Base-by-base conservation (phyloP, 2,888 invertebrate species). In the Andrena bucephala region DNA sequence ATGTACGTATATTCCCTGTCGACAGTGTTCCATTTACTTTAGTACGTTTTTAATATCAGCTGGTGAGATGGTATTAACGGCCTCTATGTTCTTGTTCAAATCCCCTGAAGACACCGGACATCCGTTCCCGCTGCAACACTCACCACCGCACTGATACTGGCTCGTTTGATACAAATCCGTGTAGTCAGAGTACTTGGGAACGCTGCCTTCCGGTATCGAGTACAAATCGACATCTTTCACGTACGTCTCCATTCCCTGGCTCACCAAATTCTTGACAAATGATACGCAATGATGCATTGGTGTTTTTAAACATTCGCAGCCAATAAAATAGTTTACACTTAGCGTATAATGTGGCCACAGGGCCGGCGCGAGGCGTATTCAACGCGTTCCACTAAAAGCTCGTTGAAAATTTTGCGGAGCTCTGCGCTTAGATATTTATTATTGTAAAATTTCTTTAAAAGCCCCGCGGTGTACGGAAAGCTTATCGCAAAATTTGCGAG, bases 1-100 rank as follows among this genome's bases (percentile, higher is more conserved):
- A 16, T 3, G 3, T 2, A 13, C 20, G 42, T 0, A 10, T 36
- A 2, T n/a, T 3, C 1, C 16, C 29, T 8, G 0, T 10, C 13
- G 36, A 68, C 16, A 6, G 1, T 29, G 3, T 10, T 33, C 20
- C 62, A 72, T 63, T 80, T 81, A 81, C 82, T 81, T 81, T 69
- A 81, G 42, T 54, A 57, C 57, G 59, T 81, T 81, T 31, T 68
- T 73, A 24, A 20, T 48, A 24, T 57, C 72, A 0, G 31, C 6
- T 0, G 62, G 16, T 3, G 66, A 24, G 29, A 29, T 59, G 2
- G 50, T 4, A 0, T 20, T 16, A 2, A 24, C n/a, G 6, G 24
- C 10, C 16, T 52, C 33, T 3, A 5, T 48, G 63, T 16, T 16
- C 31, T 4, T 62, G 13, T 42, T 73, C 7, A 73, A 10, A 0